These are phyloP conservation scores for Diadema setosum DNA, from an alignment of 35 echinoderm and acorn worm genomes.

Conservation along the genomic window DNA sequence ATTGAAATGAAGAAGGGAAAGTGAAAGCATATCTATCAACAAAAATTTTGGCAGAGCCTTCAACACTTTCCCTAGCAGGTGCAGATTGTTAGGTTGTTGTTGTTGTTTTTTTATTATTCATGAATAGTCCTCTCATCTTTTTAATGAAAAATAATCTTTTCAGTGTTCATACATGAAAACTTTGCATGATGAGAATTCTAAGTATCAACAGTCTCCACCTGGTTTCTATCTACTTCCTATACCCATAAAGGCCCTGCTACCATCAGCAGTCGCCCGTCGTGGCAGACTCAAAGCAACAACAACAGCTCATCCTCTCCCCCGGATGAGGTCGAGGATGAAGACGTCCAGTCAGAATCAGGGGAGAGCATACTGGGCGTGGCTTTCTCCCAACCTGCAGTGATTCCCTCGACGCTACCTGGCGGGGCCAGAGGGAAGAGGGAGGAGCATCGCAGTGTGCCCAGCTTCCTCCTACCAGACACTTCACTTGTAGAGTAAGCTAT, in stretches of 20 bases:
- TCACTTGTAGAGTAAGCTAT: slow-evolving; percentile 74
- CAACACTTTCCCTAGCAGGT: no score
- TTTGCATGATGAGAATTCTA: no score
- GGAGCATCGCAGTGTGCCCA: slow-evolving; percentile 1
- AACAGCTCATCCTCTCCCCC: not conserved
- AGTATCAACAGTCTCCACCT: no score
- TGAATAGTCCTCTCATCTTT: no score
- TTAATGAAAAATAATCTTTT: no score
- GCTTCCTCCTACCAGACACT: slow-evolving; percentile 64
- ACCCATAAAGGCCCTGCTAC: slow-evolving; percentile 44
- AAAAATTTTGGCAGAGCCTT: no score
- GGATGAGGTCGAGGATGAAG: not conserved
- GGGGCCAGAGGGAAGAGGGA: not conserved
- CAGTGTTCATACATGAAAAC: no score
- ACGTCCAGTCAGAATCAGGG: slow-evolving; percentile 25
- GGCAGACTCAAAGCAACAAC: slow-evolving; percentile 18
- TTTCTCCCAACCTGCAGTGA: slow-evolving; percentile 29
- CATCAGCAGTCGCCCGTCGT: slow-evolving; percentile 79
- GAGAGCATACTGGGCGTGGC: slow-evolving; percentile 53
- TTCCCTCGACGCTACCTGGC: not conserved
- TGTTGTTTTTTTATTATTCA: no score
- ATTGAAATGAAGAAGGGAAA: no score
- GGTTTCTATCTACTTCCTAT: no score
- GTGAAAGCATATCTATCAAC: no score
- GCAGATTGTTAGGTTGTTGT: no score